Evolutionary conservation across 2,888 invertebrate species (phyloP).

Genomic region (Stegophylla sp.): DNA sequence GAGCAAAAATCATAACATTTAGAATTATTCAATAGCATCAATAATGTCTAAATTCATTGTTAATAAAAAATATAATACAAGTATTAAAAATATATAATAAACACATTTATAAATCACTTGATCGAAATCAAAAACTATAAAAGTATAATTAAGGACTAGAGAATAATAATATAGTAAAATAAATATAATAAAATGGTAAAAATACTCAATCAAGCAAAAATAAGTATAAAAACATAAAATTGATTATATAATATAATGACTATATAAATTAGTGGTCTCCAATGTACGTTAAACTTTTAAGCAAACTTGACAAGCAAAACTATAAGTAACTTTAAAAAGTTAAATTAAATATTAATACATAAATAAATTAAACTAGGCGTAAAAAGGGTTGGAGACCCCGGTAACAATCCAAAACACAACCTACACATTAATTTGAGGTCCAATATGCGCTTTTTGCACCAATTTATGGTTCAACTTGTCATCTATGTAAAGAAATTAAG

Average conservation of each 20-base stretch:
- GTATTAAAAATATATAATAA: constrained; percentile 52
- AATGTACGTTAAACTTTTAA: too few relatives aligned
- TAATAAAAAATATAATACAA: constrained; percentile 10
- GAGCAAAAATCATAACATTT: constrained; percentile 23
- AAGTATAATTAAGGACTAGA: neutral
- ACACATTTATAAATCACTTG: constrained; percentile 23
- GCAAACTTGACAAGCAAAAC: too few relatives aligned
- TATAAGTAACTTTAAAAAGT: too few relatives aligned
- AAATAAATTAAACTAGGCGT: too few relatives aligned
- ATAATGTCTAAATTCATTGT: constrained; percentile 33
- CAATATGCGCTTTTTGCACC: too few relatives aligned
- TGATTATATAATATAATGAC: constrained; percentile 18
- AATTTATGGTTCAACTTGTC: too few relatives aligned
- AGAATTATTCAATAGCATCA: constrained; percentile 38
- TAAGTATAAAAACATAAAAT: constrained; percentile 27
- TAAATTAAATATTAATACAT: too few relatives aligned
- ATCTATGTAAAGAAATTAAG: too few relatives aligned
- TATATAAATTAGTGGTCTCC: neutral
- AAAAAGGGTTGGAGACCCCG: too few relatives aligned
- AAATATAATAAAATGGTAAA: constrained; percentile 28
- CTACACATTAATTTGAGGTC: too few relatives aligned
- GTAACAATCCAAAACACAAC: too few relatives aligned
- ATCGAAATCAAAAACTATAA: constrained; percentile 11
- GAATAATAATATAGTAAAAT: constrained; percentile 21
- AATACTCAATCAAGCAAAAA: constrained; percentile 9